Evolutionary conservation across 1,140 invertebrate species (phyloP).

Genomic region (Aphelenchoides avenae): DNA sequence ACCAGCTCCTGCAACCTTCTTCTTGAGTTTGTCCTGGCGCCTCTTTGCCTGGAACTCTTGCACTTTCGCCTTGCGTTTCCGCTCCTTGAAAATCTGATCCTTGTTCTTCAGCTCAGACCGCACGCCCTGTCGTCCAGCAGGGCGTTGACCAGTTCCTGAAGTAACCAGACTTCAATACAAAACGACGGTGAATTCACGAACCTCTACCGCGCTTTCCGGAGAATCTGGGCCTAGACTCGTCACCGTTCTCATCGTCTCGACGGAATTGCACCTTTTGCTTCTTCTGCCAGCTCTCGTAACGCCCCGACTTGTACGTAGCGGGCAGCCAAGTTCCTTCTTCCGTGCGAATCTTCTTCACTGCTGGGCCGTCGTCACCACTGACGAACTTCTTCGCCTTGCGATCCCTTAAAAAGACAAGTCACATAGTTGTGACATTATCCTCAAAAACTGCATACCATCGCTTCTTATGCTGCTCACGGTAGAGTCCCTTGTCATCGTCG

Average conservation of each 20-base stretch:
- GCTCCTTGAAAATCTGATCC: conserved; percentile 39
- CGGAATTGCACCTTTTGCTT: conserved; percentile 70
- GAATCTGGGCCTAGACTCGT: conserved; percentile 61
- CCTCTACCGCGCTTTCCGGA: conserved; percentile 7
- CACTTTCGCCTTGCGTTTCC: conserved; percentile 19
- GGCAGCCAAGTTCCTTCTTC: conserved; percentile 90
- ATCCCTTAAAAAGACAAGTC: conserved; percentile 66
- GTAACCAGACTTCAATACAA: no score
- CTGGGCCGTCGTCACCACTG: conserved; percentile 63
- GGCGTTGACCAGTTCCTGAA: no score
- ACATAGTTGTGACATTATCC: neutral
- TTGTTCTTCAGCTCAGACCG: conserved; percentile 51
- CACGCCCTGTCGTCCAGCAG: no score
- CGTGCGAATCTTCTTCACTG: conserved; percentile 77
- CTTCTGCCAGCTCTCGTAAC: conserved; percentile 77
- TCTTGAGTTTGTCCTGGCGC: conserved; percentile 25
- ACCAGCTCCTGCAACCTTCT: neutral
- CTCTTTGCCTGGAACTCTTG: conserved; percentile 36
- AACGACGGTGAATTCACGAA: no score
- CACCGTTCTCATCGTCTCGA: conserved; percentile 66
- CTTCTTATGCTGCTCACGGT: conserved; percentile 66
- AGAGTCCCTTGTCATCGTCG: conserved; percentile 70
- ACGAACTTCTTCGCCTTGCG: conserved; percentile 87
- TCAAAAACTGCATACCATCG: conserved; percentile 65
- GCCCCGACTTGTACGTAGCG: conserved; percentile 82